These are phyloP conservation scores for Hemithea aestivaria DNA, from an alignment of 2,888 invertebrate genomes.

Conservation along the genomic window DNA sequence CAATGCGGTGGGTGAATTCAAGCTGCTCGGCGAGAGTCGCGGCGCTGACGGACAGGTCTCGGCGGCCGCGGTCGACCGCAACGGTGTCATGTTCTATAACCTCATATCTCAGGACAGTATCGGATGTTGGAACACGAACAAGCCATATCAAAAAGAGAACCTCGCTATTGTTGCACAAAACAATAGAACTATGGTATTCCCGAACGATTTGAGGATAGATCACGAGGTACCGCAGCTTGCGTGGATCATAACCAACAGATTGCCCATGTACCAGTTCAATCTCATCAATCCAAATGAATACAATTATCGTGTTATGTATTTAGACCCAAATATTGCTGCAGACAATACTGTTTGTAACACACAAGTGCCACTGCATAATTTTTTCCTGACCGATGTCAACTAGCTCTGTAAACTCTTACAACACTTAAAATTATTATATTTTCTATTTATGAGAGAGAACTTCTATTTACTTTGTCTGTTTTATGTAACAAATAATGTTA, in stretches of 20 bases:
- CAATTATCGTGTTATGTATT: constrained; percentile 86
- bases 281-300: constrained; percentile 82
- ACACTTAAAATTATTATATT: too few species aligned
- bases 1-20: constrained; percentile 59
- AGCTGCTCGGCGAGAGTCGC: constrained; percentile 71
- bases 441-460: too few species aligned
- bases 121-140: constrained; percentile 91
- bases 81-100: constrained; percentile 89
- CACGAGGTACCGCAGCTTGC: constrained; percentile 83
- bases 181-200: constrained; percentile 84
- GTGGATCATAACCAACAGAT: constrained; percentile 87
- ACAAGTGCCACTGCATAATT: constrained; percentile 10
- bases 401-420: too few species aligned
- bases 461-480: too few species aligned
- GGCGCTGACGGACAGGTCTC: constrained; percentile 85
- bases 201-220: constrained; percentile 89
- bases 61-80: constrained; percentile 85
- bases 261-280: constrained; percentile 87
- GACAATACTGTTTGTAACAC: constrained; percentile 80
- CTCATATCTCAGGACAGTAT: constrained; percentile 87
- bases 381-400: too few species aligned
- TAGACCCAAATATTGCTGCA: constrained; percentile 81
- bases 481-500: too few species aligned
- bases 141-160: constrained; percentile 83
- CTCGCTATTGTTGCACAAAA: constrained; percentile 82